Evolutionary conservation across 1,140 invertebrate species (phyloP).

Genomic region (Polyergus mexicanus): DNA sequence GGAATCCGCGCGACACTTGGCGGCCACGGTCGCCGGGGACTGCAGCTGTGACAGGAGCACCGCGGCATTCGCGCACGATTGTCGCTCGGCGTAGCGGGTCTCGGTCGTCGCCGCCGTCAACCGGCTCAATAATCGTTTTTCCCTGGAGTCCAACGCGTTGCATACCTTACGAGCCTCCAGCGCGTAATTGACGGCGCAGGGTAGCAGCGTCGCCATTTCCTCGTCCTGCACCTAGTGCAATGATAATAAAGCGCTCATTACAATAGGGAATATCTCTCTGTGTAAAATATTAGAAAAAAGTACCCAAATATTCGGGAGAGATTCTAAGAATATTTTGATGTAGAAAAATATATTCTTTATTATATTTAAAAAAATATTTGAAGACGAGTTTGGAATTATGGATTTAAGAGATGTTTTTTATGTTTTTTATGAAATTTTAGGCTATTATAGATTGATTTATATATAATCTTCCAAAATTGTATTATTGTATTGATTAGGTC

Average conservation of each 20-base stretch:
- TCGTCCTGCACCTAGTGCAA: constrained; percentile 53
- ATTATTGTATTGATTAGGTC: too few species aligned
- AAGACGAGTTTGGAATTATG: not conserved
- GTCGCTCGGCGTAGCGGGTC: not conserved
- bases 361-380: not conserved
- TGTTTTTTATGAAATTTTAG: not conserved
- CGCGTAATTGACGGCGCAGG: constrained; percentile 71
- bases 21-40: constrained; percentile 10
- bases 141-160: constrained; percentile 31
- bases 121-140: not conserved
- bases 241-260: not conserved
- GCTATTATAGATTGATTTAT: not conserved
- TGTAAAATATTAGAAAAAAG: not conserved
- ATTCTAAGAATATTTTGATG: not conserved
- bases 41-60: constrained; percentile 69
- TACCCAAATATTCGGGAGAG: not conserved
- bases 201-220: constrained; percentile 31
- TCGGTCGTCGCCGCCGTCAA: not conserved
- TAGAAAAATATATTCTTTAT: not conserved
- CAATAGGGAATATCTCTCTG: not conserved
- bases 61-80: constrained; percentile 63
- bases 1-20: constrained; percentile 67
- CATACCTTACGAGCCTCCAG: constrained; percentile 71
- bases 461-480: not conserved
- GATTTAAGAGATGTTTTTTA: not conserved